Base-by-base conservation (phyloP, 1,140 invertebrate species). In the Apis dorsata region DNA sequence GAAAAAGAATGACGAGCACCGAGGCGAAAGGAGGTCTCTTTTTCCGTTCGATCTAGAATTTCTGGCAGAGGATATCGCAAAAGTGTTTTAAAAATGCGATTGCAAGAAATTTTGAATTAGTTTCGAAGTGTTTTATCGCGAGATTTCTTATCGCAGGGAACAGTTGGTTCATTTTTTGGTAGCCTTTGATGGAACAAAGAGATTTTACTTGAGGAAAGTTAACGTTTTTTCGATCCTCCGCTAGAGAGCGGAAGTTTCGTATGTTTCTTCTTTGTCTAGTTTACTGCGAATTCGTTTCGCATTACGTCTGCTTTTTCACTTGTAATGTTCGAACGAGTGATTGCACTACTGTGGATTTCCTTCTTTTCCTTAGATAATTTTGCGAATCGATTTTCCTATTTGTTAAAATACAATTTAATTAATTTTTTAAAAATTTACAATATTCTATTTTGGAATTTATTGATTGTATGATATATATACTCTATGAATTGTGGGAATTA, bases 151-250 rank as follows among this genome's bases (percentile, higher is more conserved):
- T 60, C 34, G 19, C 10, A 19, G 65, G 15, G 0, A 69, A 13
- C n/a, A 21, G 51, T 63, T 24, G 13, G 59, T 19, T 62, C 60
- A 75, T 63, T 75, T 63, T 75, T 75, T 75, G 11, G 44, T n/a
- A 28, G 24, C 44, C 34, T n/a, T 44, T 1, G 28, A 11, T 15
- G 12, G 44, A 28, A 62, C 49, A 75, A 59, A 59, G 44, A 53
- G 24, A 28, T 34, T 44, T 12, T 60, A 21, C 19, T 19, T 44
- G 12, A 4, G 65, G 17, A 60, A 49, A 49, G n/a, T 8, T 60
- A 71, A 44, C 44, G 44, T 60, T 55, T 28, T 19, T 44, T 79
- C n/a, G 17, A 21, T 44, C 1, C 34, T 60, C 60, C 24, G 11
- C 19, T 12, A 0, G 2, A n/a, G 60, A 11, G 62, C 21, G 28